A percentile compares a stretch with the other conserved stretches of the same genome.
These are phyloP conservation scores for Chromoteleia sp. DNA, from an alignment of 2,888 invertebrate species.

Conservation along the genomic window DNA sequence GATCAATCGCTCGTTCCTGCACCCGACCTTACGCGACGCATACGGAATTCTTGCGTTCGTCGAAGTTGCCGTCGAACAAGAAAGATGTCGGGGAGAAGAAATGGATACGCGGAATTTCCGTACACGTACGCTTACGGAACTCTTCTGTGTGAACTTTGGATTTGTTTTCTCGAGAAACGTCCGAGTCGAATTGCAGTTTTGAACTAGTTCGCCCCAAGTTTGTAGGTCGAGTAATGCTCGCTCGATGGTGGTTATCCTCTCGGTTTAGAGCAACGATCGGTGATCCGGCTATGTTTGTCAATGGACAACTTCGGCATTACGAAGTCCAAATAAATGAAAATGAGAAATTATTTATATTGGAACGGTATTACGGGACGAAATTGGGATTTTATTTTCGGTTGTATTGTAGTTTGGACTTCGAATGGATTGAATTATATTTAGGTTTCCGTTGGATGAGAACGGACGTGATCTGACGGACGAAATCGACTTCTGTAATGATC, in stretches of 20 bases:
- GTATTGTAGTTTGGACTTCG: neutral
- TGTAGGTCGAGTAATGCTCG: conserved; percentile 74
- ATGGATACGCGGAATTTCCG: conserved; percentile 61
- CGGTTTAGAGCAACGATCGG: conserved; percentile 39
- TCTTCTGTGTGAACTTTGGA: conserved; percentile 64
- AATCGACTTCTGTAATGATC: too few relatives aligned
- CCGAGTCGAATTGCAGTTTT: conserved; percentile 74
- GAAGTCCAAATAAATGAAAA: conserved; percentile 42
- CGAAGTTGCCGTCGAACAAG: conserved; percentile 42
- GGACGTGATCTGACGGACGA: too few relatives aligned
- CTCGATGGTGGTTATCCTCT: conserved; percentile 56
- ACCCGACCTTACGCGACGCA: conserved; percentile 17
- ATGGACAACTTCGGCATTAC: conserved; percentile 44
- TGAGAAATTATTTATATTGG: conserved; percentile 36
- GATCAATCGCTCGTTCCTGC: conserved; percentile 37
- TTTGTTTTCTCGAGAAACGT: conserved; percentile 73
- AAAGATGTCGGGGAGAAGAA: conserved; percentile 53
- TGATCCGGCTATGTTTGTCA: conserved; percentile 47
- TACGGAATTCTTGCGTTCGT: conserved; percentile 46
- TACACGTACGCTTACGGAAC: conserved; percentile 58
- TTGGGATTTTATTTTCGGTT: neutral
- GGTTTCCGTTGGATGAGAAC: too few relatives aligned
- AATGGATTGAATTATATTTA: neutral
- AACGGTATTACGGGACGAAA: neutral
- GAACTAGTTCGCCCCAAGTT: conserved; percentile 75